phyloP scores from a whole-genome alignment of 2,113 vertebrate genomes.

The Microtus oregoni region DNA sequence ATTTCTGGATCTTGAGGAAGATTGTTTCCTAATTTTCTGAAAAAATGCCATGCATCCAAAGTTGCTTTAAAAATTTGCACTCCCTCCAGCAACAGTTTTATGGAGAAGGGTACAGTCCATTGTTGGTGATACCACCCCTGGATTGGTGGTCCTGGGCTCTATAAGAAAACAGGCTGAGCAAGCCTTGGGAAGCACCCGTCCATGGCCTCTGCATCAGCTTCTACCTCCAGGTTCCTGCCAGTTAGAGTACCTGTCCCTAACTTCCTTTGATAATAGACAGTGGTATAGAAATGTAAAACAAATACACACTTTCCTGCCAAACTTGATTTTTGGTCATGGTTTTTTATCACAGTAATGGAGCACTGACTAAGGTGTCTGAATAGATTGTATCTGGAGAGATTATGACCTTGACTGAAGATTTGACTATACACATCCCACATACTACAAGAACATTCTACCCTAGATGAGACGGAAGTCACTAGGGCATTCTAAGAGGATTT shows the following conservation, averaged over 20 bases:
- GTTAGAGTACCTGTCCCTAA: background rate
- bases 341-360: background rate
- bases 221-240: background rate
- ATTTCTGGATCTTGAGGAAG: too few relatives aligned
- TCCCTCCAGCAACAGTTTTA: too few relatives aligned
- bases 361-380: background rate
- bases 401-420: slow-evolving; percentile 75
- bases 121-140: too few relatives aligned
- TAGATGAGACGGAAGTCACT: slow-evolving; percentile 73
- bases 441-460: slow-evolving; percentile 57
- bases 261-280: background rate
- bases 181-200: too few relatives aligned
- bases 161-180: background rate
- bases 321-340: background rate
- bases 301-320: too few relatives aligned
- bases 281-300: background rate
- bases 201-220: background rate
- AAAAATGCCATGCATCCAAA: too few relatives aligned
- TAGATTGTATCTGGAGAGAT: slow-evolving; percentile 66
- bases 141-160: background rate
- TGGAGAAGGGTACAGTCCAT: background rate
- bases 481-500: slow-evolving; percentile 48
- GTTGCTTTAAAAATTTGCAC: too few relatives aligned
- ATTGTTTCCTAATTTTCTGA: too few relatives aligned
- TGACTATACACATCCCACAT: slow-evolving; percentile 45